phyloP scores from a whole-genome alignment of 2,797 vertebrate genomes.

The Peromyscus aztecus region DNA sequence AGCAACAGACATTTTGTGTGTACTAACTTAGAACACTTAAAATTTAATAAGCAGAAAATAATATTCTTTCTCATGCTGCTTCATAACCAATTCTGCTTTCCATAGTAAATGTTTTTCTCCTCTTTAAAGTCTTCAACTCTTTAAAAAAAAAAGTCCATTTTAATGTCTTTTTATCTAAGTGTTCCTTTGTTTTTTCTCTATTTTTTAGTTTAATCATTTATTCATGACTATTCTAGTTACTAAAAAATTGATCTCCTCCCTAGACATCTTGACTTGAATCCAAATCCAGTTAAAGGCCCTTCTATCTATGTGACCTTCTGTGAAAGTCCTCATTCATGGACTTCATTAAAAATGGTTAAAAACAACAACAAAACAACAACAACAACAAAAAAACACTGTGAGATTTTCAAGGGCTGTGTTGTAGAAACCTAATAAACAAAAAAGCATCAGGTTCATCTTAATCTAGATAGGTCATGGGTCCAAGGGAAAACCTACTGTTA shows the following conservation, averaged over 20 bases:
- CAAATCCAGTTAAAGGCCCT: neutral
- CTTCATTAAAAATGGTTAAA: neutral
- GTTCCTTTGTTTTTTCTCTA: neutral
- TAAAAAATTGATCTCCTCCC: neutral
- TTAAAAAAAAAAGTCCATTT: neutral
- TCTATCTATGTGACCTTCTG: neutral
- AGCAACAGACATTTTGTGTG: constrained; percentile 39
- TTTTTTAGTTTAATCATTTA: neutral
- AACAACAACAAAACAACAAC: neutral
- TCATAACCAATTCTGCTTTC: neutral
- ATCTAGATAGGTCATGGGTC: neutral
- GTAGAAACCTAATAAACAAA: neutral
- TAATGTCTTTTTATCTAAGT: neutral
- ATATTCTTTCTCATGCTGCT: neutral
- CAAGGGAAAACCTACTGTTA: neutral
- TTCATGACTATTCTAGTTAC: neutral
- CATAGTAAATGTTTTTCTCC: neutral
- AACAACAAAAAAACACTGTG: neutral
- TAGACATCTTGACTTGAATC: neutral
- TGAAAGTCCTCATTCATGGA: neutral
- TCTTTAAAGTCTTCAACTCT: constrained; percentile 18
- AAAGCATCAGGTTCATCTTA: neutral
- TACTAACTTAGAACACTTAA: constrained; percentile 44
- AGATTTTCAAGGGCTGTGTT: neutral
- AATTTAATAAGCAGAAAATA: constrained; percentile 46